These are phyloP conservation scores for Chloroceryle aenea DNA, from an alignment of 2,113 vertebrate genomes.

Conservation along the genomic window DNA sequence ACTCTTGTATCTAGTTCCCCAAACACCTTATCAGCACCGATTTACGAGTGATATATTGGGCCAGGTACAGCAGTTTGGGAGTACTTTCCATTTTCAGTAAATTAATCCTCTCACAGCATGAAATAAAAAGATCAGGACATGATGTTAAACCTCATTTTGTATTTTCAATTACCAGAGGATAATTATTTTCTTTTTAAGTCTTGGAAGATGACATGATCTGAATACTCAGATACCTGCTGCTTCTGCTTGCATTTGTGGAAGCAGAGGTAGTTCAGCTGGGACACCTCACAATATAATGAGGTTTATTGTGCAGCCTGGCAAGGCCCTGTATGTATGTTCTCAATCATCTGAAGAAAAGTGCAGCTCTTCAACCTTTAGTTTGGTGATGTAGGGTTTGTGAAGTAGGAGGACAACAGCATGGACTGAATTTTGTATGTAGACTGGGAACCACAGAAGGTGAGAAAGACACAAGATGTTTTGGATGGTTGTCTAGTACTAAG, in stretches of 20 bases:
- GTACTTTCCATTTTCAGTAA: constrained; percentile 47
- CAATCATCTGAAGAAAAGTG: background rate
- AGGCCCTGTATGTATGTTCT: background rate
- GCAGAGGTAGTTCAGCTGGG: background rate
- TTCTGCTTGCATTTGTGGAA: background rate
- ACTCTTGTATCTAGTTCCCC: background rate
- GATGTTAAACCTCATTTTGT: constrained; percentile 58
- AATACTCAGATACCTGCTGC: constrained; percentile 2
- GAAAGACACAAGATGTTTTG: background rate
- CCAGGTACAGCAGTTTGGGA: constrained; percentile 14
- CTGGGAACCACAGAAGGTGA: background rate
- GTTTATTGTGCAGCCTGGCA: background rate
- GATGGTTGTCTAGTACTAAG: background rate
- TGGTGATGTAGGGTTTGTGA: background rate
- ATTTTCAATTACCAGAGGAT: constrained; percentile 54
- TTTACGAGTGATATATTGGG: background rate
- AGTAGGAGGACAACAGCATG: background rate
- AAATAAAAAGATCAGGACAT: constrained; percentile 56
- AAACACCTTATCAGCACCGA: background rate
- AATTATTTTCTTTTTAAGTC: constrained; percentile 66
- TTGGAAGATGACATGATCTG: constrained; percentile 52
- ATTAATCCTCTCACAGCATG: constrained; percentile 54
- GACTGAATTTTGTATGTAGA: background rate
- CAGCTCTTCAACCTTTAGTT: background rate
- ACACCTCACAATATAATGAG: background rate